Evolutionary conservation across 2,113 vertebrate genomes (phyloP), one percentile per base, ranked within the genome.

Genomic region (Austrofundulus limnaeus): DNA sequence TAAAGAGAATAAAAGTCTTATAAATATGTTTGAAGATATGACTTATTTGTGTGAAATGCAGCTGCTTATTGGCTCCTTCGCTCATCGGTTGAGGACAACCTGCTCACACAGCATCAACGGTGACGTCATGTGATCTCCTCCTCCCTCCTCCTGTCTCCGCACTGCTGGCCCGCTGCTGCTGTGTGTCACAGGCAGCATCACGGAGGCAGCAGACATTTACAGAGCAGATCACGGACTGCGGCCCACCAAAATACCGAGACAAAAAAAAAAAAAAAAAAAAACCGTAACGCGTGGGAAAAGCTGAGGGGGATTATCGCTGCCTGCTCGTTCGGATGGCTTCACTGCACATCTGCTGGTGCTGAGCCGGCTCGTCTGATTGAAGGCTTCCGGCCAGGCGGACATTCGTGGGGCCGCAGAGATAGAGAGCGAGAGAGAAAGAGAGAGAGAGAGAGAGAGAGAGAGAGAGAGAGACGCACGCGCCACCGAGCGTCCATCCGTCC

Each of bases 311-410:
- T 77, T 59, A 45, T 34, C 11, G 28, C 55, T 2, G 66, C 52
- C 23, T 24, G 55, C 59, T 24, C 68, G n/a, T 69, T 74, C 83
- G 81, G 85, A 87, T 82, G 69, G n/a, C 24, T 81, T 78, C 75
- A 64, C 68, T 75, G 83, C 82, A 73, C 78, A 86, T 78, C 82
- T 75, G 76, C 85, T 87, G 87, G 77, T 87, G 81, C 72, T 83
- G 78, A 81, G 51, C 68, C 77, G 74, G 66, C 72, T 81, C 66
- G 72, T 84, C 77, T 90, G 86, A 88, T 80, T 66, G 60, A 77
- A 80, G 80, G 82, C 78, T 85, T 69, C 72, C 80, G 81, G 88
- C 83, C 78, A 75, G 81, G 74, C 80, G 69, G 65, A 75, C 75
- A 84, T 90, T 81, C 74, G 81, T 60, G 77, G 74, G 79, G 83